Base-by-base conservation (phyloP, 1,140 invertebrate genomes). In the Temnothorax longispinosus region DNA sequence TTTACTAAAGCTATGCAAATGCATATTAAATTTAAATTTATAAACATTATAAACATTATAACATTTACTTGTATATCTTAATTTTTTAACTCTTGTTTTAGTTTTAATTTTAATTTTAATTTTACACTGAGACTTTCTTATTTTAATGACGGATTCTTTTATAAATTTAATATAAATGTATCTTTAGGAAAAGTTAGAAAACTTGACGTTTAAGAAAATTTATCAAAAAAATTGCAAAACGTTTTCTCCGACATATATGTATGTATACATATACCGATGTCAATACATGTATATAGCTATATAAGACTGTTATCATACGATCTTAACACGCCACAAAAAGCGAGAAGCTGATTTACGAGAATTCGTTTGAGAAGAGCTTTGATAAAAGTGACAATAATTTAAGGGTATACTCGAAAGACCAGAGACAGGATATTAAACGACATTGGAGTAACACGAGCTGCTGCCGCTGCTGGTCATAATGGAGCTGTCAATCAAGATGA, bases 271-370 rank as follows among this genome's bases (percentile, higher is more conserved):
- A 50, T 35, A 52, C 13, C 32, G 7, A 47, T 71, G 4, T 47
- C 15, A 69, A 27, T 10, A 35, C 32, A 41, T 27, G 27, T 27
- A 27, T 27, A 27, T 27, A 27, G 27, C 27, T 27, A 27, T 27
- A 27, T 27, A 27, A 27, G 27, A 27, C 27, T 27, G 27, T 27
- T 27, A 27, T 27, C 27, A 27, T 41, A n/a, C 2, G 15, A 10
- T 75, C 32, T 54, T 56, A 75, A 77, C 41, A 52, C 5, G 27
- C 21, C 8, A 44, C 21, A 21, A 56, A 27, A 77, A 78, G 21
- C 27, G 13, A 67, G 5, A 75, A 44, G 10, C n/a, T 74, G 87
- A 89, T 89, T 85, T 74, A 78, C n/a, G 32, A 50, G 71, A 41
- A 11, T 44, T 77, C 11, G 38, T 41, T 54, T 35, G 71, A 5